Evolutionary conservation across 1,140 invertebrate genomes (phyloP), one percentile per base, ranked within the genome.

Genomic region (Ceratina japonica): DNA sequence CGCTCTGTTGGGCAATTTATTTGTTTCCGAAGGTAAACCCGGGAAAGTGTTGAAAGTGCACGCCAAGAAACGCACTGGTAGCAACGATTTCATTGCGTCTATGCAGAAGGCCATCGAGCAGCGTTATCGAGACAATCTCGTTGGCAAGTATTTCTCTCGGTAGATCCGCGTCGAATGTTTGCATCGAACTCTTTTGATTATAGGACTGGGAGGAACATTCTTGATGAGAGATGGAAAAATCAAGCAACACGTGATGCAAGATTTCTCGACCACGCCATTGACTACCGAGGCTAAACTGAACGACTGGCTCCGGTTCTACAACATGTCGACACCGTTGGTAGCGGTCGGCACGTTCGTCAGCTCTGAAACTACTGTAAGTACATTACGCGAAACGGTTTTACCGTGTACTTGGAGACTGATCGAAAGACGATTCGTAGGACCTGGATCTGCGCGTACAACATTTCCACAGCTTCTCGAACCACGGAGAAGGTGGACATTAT

Each of bases 401-500:
- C 18, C 20, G 20, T 13, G 5, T 1, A 22, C 27, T 4, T 4
- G 56, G 13, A 8, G 31, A 54, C 20, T 44, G 16, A 15, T 70
- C 79, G 52, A 12, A 69, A 69, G 70, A 49, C 63, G 66, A 27
- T 79, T 69, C 82, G 37, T 62, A 97, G 96, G 96, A 95, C 68
- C 91, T 98, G 81, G 97, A 99, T 93, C 93, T 99, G 31, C 93
- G 98, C 85, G 94, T 98, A 49, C 97, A 99, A 91, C 98, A 99
- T 93, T 99, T 98, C 89, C 98, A 99, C 90, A 97, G 97, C 77
- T 98, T 97, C 90, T 97, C 97, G 88, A 92, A 95, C 87, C 96
- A 97, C 90, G 96, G 95, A 44, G 95, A 97, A 93, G 98, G 97
- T 79, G 98, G 98, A 7, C 98, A 99, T 94, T 99, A 99, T 93